Evolutionary conservation across 1,140 invertebrate genomes (phyloP).

Genomic region (Heliconius hewitsoni): DNA sequence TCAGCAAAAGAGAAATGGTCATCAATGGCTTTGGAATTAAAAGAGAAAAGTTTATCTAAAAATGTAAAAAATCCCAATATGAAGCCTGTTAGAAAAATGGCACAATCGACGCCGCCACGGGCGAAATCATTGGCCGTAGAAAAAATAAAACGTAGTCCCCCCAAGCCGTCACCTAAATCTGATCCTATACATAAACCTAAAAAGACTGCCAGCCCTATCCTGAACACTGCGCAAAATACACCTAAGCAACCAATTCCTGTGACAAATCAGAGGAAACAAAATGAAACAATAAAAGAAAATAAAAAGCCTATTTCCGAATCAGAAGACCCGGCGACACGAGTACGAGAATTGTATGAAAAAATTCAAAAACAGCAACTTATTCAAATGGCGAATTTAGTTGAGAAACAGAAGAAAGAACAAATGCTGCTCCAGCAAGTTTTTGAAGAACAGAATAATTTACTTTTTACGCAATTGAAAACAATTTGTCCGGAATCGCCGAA

Average conservation of each 20-base stretch:
- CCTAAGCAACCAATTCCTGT: constrained; percentile 30
- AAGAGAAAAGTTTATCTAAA: constrained; percentile 52
- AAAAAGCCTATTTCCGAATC: constrained; percentile 49
- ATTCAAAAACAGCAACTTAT: constrained; percentile 83
- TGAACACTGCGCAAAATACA: constrained; percentile 37
- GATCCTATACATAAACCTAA: constrained; percentile 52
- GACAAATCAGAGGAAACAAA: constrained; percentile 33
- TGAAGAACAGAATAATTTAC: constrained; percentile 82
- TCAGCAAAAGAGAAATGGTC: constrained; percentile 74
- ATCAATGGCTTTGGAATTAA: constrained; percentile 66
- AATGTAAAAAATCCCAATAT: constrained; percentile 32
- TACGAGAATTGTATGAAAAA: constrained; percentile 76
- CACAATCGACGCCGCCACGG: constrained; percentile 38
- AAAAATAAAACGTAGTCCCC: constrained; percentile 40
- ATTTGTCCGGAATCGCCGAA: constrained; percentile 68
- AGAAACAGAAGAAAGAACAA: constrained; percentile 83
- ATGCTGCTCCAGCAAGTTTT: constrained; percentile 82
- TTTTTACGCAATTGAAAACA: constrained; percentile 82
- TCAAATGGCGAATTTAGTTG: constrained; percentile 82
- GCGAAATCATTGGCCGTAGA: constrained; percentile 51
- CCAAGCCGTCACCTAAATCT: constrained; percentile 52
- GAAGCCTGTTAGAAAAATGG: constrained; percentile 44
- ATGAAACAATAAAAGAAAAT: constrained; percentile 10
- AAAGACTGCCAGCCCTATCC: constrained; percentile 47
- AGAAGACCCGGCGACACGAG: constrained; percentile 64